Base-by-base conservation (phyloP, 2,797 vertebrate species). In the Heterohyrax brucei region DNA sequence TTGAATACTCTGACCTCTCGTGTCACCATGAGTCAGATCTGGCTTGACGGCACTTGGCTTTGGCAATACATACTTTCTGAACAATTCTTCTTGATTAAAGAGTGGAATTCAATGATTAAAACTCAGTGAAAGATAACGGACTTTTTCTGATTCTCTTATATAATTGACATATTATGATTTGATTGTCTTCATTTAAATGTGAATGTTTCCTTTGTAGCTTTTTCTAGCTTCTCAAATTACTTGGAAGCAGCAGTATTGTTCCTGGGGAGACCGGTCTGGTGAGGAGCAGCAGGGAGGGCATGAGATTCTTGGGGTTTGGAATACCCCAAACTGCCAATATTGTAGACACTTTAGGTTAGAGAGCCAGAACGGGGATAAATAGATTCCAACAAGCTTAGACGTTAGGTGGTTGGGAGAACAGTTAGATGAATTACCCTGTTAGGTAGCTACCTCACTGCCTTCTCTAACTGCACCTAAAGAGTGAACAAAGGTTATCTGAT, bases 351-450 rank as follows among this genome's bases (percentile, higher is more conserved):
- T 46, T 44, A 5, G 7, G n/a, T 24, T 16, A 28, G 86, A 68
- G 28, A 73, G 46, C 80, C 24, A 84, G n/a, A 56, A 66, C 3
- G 28, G 30, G 8, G 21, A 24, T 9, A 16, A 30, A 16, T 3
- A 39, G 39, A 13, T n/a, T 14, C 9, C 39, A 48, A 3, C 72
- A 30, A 24, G 18, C 4, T 2, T 5, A 61, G 78, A 64, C 28
- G 5, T 16, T 14, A 3, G 3, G 18, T 30, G 53, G 18, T 12
- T 2, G 0, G 33, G 22, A 68, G 3, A 21, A 3, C 59, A 18
- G 16, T 22, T 4, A 5, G 10, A 8, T 59, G 50, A 61, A 6
- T 1, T 1, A 22, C 0, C 0, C 16, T 1, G 12, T 56, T 16
- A 12, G 4, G 13, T 30, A 66, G 30, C 66, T 16, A 16, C 30